Evolutionary conservation across 2,113 vertebrate genomes (phyloP), one percentile per base, ranked within the genome.

Genomic region (Peucedramus taeniatus): DNA sequence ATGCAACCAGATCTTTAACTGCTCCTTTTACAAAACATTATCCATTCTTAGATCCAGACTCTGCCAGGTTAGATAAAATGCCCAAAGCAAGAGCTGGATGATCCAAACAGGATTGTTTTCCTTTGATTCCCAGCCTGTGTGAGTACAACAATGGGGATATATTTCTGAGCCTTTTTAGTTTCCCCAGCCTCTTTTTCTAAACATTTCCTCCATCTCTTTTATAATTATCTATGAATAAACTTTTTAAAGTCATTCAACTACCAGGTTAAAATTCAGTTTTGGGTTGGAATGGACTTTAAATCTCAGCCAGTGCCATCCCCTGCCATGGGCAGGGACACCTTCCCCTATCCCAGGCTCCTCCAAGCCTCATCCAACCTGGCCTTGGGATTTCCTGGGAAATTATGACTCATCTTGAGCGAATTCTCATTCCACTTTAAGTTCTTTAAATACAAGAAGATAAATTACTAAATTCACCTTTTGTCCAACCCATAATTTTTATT

Each of bases 261-360:
- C 3, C 13, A 23, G 14, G 21, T 81, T 50, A 39, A 63, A 89
- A 59, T 59, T 57, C 30, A 65, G 31, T 11, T 69, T 90, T 5
- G 12, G 4, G 10, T 33, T 35, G 47, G 26, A 54, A 56, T 6
- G 24, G 39, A 27, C 8, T 18, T 18, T 8, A 19, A 31, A 54
- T 3, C 14, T 10, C 24, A 11, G 18, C 14, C 23, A 28, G 12
- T 47, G 2, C 7, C 24, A 13, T n/a, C 7, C 6, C 10, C 17
- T 68, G 28, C 53, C 45, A 47, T 53, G n/a, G 37, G 6, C 61
- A 89, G 45, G 45, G 61, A 2, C 78, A 47, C 8, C 14, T 68
- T 5, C 42, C 30, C 12, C 24, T 27, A 0, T 15, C 16, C 47
- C 20, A 45, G 21, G 30, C 1, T 53, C 6, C 8, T 76, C 47